These are phyloP conservation scores for Hydractinia echinata DNA, from an alignment of 30 jellyfish, hydroid and myxozoan genomes.

Conservation along the genomic window DNA sequence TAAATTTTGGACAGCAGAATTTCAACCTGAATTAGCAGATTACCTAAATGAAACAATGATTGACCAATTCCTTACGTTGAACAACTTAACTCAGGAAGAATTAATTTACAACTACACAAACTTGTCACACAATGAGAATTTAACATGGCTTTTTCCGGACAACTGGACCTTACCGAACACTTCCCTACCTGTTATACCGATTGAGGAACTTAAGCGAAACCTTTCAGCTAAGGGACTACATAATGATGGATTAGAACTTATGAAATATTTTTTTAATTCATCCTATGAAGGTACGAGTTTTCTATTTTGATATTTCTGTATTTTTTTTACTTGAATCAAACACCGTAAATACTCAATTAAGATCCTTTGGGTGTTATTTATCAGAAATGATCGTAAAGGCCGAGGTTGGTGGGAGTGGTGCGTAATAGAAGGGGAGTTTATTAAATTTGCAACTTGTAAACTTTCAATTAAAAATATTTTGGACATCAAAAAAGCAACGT, in stretches of 20 bases:
- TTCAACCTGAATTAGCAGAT: constrained; percentile 24
- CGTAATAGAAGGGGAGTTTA: no score
- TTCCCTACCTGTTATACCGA: constrained; percentile 29
- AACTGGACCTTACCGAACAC: constrained; percentile 19
- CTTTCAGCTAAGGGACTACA: constrained; percentile 17
- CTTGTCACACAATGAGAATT: constrained; percentile 20
- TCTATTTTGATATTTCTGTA: not conserved
- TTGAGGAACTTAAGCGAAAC: constrained; percentile 25
- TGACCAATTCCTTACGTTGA: constrained; percentile 17
- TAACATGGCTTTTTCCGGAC: constrained; percentile 43
- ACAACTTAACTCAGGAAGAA: not conserved
- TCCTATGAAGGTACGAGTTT: constrained; percentile 43
- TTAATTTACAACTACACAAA: not conserved
- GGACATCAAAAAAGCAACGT: no score
- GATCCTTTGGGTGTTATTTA: no score
- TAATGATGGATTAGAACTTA: constrained; percentile 36
- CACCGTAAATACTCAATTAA: no score
- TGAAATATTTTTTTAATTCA: constrained; percentile 26
- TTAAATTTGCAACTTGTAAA: no score
- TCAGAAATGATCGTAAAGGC: no score
- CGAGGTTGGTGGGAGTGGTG: no score
- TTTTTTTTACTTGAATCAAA: no score
- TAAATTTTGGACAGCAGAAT: constrained; percentile 14
- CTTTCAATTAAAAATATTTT: no score
- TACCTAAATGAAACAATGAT: constrained; percentile 28